Evolutionary conservation across 1,140 invertebrate genomes (phyloP).

Genomic region (Pseudoatta argentina): DNA sequence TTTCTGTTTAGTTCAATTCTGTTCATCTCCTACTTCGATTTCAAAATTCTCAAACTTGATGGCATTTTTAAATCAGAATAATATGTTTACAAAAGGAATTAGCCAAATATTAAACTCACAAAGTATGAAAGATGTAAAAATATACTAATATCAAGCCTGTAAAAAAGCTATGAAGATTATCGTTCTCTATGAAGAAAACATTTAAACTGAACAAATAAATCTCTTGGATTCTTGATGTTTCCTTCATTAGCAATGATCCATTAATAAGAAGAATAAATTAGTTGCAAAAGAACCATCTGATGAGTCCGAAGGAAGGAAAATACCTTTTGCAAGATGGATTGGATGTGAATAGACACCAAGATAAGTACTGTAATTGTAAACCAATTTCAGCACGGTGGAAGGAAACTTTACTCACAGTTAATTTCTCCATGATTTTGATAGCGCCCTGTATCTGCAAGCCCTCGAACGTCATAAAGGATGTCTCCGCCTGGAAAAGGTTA

Average conservation of each 20-base stretch:
- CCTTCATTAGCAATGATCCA: neutral
- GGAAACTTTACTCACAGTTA: constrained; percentile 90
- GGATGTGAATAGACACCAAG: too few relatives aligned
- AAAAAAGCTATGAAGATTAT: neutral
- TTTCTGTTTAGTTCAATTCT: neutral
- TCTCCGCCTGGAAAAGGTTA: constrained; percentile 90
- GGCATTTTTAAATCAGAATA: neutral
- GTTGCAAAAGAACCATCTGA: neutral
- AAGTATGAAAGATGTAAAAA: neutral
- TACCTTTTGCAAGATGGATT: neutral
- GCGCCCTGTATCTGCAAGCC: constrained; percentile 96
- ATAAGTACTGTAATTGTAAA: neutral
- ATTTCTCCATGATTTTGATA: constrained; percentile 97
- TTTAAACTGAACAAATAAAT: neutral
- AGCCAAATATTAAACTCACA: neutral
- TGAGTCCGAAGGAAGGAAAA: neutral
- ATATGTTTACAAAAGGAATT: neutral
- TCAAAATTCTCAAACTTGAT: neutral
- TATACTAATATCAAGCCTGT: neutral
- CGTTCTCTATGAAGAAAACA: neutral
- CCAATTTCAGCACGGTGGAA: too few relatives aligned
- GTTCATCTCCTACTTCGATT: neutral
- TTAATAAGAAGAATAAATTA: neutral
- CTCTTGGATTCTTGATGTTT: neutral
- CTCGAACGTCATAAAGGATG: constrained; percentile 98